Conservation (phyloP, 2,113 vertebrate species). For the Rhagologus leucostigma region DNA sequence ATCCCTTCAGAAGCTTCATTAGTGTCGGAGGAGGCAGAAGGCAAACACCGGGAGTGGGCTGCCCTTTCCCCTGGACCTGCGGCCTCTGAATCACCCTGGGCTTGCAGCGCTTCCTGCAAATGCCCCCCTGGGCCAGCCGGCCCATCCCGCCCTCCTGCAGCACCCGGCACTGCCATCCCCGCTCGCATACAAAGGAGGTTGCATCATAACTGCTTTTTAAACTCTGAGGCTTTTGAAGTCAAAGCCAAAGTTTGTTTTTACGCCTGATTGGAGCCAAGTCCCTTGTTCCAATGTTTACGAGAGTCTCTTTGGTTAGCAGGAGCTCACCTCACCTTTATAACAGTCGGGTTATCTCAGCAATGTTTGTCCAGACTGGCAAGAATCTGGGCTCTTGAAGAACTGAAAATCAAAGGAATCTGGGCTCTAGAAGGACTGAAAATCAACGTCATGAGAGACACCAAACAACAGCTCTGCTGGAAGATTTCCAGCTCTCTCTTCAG, state of each 20-base stretch:
- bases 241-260: conserved; percentile 50
- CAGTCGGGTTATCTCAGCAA: neutral
- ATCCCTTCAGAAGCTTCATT: neutral
- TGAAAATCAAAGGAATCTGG: neutral
- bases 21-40: neutral
- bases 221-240: conserved; percentile 22
- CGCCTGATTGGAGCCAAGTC: neutral
- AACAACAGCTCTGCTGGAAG: neutral
- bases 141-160: neutral
- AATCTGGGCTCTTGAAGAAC: neutral
- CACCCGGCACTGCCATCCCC: neutral
- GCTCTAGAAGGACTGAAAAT: neutral
- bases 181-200: neutral
- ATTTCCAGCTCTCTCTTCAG: neutral
- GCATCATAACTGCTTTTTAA: conserved; percentile 53
- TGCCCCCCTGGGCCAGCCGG: neutral
- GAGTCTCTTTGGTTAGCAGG: neutral
- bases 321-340: conserved; percentile 13
- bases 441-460: neutral
- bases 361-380: neutral
- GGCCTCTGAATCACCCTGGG: fast-evolving
- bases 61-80: neutral
- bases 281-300: conserved; percentile 27
- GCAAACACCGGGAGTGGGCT: fast-evolving
- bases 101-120: neutral